Base-by-base conservation (phyloP, 2,888 invertebrate species). In the Phytoseiulus persimilis region DNA sequence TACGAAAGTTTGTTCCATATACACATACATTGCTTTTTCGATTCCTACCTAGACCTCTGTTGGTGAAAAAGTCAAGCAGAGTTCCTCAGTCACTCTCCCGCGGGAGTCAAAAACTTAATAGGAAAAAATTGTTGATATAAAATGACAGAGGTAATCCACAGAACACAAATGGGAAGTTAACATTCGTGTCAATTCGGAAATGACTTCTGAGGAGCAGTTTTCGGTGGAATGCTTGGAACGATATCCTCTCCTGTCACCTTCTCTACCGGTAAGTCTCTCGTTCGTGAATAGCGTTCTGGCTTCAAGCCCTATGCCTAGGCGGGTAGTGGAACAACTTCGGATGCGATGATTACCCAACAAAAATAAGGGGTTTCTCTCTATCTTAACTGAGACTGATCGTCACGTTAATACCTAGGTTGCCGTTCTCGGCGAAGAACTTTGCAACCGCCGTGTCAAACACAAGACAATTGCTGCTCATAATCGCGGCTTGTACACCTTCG, bases 361-460 rank as follows among this genome's bases (percentile, higher is more conserved):
- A 65, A 14, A 18, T 39, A 3, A 1, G 65, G 18, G 14, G 65
- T 65, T 65, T 28, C 65, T 39, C 39, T 39, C 39, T 9, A 9
- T 39, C 83, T 89, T 83, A 83, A n/a, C 28, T 45, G 31, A 87
- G 90, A 83, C 97, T 97, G 93, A 99, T 99, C 93, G 99, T 99
- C 92, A 99, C 99, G 94, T 99, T 99, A 92, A 99, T 99, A 92
- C 98, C 99, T 91, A 99, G 95, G 94, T 99, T 99, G 89, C 99
- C 99, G 93, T 98, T 99, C 93, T 99, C 99, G 90, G 99, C 98
- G 94, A 99, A 99, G 90, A 98, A 94, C 93, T 98, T 97, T 91
- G 99, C 99, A 92, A 98, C 97, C 91, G 97, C 96, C 90, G 98
- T 98, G 93, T 99, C 99, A 94, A 99, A 99, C 91, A 99, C 98